Percentiles rank a stretch among this genome's conserved stretches.
phyloP scores from a whole-genome alignment of 2,113 vertebrate genomes.

The Aleadryas rufinucha region DNA sequence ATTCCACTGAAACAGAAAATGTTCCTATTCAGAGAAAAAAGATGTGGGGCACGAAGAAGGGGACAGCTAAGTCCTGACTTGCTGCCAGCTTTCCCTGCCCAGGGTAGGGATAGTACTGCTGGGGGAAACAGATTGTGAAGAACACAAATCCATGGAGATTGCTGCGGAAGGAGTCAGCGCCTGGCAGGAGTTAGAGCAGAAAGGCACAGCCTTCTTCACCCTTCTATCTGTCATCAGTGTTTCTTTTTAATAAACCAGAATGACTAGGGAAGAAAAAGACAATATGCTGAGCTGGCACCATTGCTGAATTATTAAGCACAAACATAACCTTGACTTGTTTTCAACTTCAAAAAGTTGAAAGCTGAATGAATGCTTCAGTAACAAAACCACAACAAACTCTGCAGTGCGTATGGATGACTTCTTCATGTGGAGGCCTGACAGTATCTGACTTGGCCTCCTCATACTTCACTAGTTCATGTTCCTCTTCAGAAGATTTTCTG shows the following conservation, averaged over 20 bases:
- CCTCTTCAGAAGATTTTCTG: not conserved
- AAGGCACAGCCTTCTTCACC: constrained; percentile 4
- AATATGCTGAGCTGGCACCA: constrained; percentile 50
- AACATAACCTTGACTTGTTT: constrained; percentile 62
- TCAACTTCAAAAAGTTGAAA: constrained; percentile 25
- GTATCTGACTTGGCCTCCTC: not conserved
- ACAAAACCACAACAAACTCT: constrained; percentile 20
- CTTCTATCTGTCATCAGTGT: not conserved
- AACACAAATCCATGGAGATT: not conserved
- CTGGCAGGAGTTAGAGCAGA: not conserved
- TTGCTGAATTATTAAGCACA: constrained; percentile 52
- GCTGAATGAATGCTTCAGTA: not conserved
- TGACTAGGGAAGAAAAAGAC: constrained; percentile 28
- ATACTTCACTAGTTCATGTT: not conserved
- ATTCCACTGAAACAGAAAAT: constrained; percentile 5
- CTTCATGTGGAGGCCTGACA: not conserved
- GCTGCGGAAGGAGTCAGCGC: not conserved
- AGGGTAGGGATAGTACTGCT: not conserved
- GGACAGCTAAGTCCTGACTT: not conserved
- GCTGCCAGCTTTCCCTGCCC: not conserved
- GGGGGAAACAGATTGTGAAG: not conserved
- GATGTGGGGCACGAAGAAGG: not conserved
- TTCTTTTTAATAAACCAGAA: constrained; percentile 50
- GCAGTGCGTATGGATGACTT: not conserved
- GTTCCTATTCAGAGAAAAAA: not conserved